Percentiles rank a stretch among this genome's conserved stretches.
phyloP scores from a whole-genome alignment of 2,888 invertebrate genomes.

The Orgyia antiqua region DNA sequence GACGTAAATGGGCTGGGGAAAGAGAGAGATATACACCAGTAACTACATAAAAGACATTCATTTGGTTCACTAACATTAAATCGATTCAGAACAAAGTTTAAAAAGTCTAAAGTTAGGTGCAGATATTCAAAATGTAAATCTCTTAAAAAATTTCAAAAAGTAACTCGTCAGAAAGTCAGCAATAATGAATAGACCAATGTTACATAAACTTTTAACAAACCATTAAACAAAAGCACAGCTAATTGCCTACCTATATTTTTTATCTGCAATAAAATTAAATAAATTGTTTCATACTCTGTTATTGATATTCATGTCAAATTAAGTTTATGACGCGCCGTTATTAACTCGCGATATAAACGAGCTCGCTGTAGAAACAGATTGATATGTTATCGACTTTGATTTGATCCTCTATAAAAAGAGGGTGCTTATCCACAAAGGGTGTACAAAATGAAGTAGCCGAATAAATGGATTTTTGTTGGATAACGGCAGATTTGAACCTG shows the following conservation, averaged over 20 bases:
- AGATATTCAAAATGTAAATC: too few species aligned
- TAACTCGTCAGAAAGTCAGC: too few species aligned
- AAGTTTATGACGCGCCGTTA: slow-evolving; percentile 9
- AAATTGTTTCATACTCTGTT: slow-evolving; percentile 5
- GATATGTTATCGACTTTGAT: slow-evolving; percentile 19
- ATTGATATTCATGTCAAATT: slow-evolving; percentile 17
- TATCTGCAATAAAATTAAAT: slow-evolving; percentile 6
- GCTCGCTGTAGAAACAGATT: slow-evolving; percentile 3
- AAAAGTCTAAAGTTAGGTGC: too few species aligned
- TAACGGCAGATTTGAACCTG: not conserved
- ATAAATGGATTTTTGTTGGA: slow-evolving; percentile 11
- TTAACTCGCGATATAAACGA: slow-evolving; percentile 1
- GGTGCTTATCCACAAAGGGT: slow-evolving; percentile 9
- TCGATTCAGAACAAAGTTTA: too few species aligned
- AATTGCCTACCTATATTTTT: slow-evolving; percentile 2
- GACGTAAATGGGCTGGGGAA: too few species aligned
- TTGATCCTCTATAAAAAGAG: slow-evolving; percentile 19
- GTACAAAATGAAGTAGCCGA: not conserved
- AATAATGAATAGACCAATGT: too few species aligned
- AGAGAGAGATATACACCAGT: too few species aligned
- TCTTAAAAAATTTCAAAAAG: too few species aligned
- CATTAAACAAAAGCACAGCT: slow-evolving; percentile 4
- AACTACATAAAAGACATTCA: too few species aligned
- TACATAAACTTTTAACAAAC: too few species aligned
- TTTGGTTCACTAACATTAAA: too few species aligned